Percentiles rank a stretch among this genome's conserved stretches.
Conservation (phyloP, 2,888 invertebrate genomes). For the Drosophila rellima region DNA sequence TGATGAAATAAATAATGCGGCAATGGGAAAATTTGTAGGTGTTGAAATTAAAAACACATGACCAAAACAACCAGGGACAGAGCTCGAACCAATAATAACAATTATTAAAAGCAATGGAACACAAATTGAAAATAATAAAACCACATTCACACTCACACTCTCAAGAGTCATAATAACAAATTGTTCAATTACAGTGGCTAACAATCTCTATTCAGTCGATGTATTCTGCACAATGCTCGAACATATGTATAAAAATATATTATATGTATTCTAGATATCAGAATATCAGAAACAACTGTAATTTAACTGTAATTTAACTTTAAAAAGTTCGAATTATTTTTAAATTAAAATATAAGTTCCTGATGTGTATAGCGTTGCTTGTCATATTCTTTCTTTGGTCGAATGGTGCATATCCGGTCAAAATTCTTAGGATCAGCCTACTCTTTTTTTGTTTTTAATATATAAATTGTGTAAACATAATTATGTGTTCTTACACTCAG, state of each 20-base stretch:
- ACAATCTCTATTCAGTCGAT: not conserved
- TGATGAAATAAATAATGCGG: slow-evolving; percentile 46
- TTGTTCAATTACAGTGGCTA: slow-evolving; percentile 35
- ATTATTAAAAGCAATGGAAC: slow-evolving; percentile 78
- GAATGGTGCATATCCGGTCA: too few species aligned
- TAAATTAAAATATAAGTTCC: too few species aligned
- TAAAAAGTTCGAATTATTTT: too few species aligned
- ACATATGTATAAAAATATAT: not conserved
- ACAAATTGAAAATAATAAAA: slow-evolving; percentile 75
- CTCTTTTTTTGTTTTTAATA: too few species aligned
- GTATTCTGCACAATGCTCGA: not conserved
- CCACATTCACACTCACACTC: slow-evolving; percentile 28
- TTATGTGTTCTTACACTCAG: too few species aligned
- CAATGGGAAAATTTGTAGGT: slow-evolving; percentile 57
- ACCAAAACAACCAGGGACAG: slow-evolving; percentile 30
- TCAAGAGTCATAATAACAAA: slow-evolving; percentile 25
- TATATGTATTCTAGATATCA: too few species aligned
- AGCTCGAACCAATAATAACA: slow-evolving; percentile 63
- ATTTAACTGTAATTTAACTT: too few species aligned
- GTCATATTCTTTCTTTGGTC: too few species aligned
- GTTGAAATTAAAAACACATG: slow-evolving; percentile 67
- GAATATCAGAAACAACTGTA: not conserved
- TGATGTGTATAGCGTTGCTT: too few species aligned
- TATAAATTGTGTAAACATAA: too few species aligned
- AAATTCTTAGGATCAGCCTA: too few species aligned